Evolutionary conservation across 1,140 invertebrate species (phyloP), one percentile per base, ranked within the genome.

Genomic region (Neoseiulus cucumeris): DNA sequence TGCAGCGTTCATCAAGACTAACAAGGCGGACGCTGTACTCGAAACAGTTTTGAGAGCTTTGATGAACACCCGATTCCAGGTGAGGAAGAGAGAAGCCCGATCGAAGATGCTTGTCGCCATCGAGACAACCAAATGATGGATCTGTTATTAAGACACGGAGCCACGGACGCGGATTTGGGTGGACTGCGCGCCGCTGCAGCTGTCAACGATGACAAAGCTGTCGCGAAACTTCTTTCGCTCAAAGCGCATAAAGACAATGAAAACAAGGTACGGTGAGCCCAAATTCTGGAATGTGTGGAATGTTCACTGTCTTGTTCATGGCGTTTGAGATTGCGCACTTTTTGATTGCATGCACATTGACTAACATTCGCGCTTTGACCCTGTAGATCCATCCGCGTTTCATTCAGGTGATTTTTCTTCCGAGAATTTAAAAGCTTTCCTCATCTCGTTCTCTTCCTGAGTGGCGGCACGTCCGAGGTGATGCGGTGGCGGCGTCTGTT

Each of bases 141-240:
- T 69, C 74, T 91, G 39, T 74, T 97, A n/a, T 74, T 97, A 7
- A 83, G 84, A 69, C 79, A 85, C 72, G 88, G 89, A n/a, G 91
- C 91, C 1, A 78, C 84, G 14, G 94, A 97, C 77, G 84, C 89
- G 59, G 85, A 90, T 25, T 68, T 66, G 47, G 64, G 44, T 86
- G 87, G 66, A 81, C 76, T 95, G 41, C 74, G 80, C 64, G 82
- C 87, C 64, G 85, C 84, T 4, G 82, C 83, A 7, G 75, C 80
- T 44, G 82, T 82, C 70, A 80, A 82, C 17, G 85, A 91, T 71
- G 83, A 85, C 68, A 77, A 82, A 6, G 79, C 88, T 0, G 82
- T 84, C 0, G 83, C 85, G 0, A 86, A 85, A 70, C 73, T 90
- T 1, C 75, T 90, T 0, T 84, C 86, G 0, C 84, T 85, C 1